Base-by-base conservation (phyloP, 2,797 vertebrate species). In the Catharus ustulatus region DNA sequence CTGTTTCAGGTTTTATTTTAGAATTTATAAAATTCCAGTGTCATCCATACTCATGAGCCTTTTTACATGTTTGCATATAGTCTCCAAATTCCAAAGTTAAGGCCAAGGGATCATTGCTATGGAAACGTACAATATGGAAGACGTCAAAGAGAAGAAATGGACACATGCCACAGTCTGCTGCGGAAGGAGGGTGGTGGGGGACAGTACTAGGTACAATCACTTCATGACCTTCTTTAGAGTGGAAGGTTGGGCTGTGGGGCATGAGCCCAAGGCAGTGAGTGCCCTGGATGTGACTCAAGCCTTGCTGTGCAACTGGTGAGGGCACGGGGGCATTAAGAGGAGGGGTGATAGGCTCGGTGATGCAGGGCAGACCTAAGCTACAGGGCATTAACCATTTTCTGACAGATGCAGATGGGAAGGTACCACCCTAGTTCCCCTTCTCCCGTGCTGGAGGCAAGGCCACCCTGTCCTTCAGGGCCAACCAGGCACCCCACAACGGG, bases 21-120 rank as follows among this genome's bases (percentile, higher is more conserved):
- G 97, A 98, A 97, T 98, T 97, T 98, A 97, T 99, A 98, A 98
- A 98, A 99, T 98, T 99, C 99, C 99, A 99, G 99, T 99, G 98
- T 99, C 98, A 98, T 98, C 99, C 98, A 97, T 98, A 97, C 94
- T 98, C 98, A 96, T 91, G 97, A 98, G 96, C 98, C 97, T 98
- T 99, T 98, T 98, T 97, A 98, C 96, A 97, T 72, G 95, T 97
- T 97, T 98, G 98, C 98, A 98, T 97, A 99, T 99, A 98, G 98
- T 98, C 98, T 98, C 98, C 98, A 97, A 95, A 98, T 98, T 98
- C 98, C 98, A 97, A 98, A 98, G 97, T 98, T 99, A 99, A 99
- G 99, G 99, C 99, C 98, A 98, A 98, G 98, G 98, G 98, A 98
- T 97, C 97, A 98, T 98, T 98, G 98, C 98, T 98, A 98, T 98